phyloP scores from a whole-genome alignment of 2,888 invertebrate species.

The Calameuta pallipes region DNA sequence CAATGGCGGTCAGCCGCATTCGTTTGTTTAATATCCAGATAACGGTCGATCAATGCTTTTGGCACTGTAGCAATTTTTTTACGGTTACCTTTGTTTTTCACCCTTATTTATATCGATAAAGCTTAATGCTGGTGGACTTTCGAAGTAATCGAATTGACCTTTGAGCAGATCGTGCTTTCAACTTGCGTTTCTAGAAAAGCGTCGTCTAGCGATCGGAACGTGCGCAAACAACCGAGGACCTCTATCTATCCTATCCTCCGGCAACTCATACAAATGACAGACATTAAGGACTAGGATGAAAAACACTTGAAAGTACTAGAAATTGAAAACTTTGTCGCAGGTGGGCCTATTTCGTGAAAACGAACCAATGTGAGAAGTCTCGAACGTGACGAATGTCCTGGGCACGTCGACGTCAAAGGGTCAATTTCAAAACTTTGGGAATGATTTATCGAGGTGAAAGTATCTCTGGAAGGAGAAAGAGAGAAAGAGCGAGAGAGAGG shows the following conservation, averaged over 20 bases:
- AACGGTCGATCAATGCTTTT: background rate
- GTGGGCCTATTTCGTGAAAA: no score
- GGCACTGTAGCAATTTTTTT: background rate
- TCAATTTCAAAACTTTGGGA: background rate
- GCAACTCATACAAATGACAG: no score
- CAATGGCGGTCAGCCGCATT: background rate
- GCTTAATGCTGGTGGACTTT: background rate
- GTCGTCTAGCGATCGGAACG: background rate
- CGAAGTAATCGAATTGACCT: background rate
- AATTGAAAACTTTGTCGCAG: no score
- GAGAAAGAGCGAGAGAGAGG: no score
- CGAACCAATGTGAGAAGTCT: no score
- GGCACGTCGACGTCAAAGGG: background rate
- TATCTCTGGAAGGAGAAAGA: background rate
- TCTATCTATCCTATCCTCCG: no score
- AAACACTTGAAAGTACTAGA: no score
- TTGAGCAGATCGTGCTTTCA: background rate
- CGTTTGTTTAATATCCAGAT: background rate
- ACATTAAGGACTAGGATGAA: no score
- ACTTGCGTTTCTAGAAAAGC: background rate
- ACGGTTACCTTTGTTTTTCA: background rate
- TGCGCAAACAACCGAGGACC: no score
- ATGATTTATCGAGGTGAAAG: background rate
- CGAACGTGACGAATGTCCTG: background rate
- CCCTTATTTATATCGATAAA: background rate